Percentiles rank a stretch among this genome's conserved stretches.
phyloP scores from a whole-genome alignment of 2,888 invertebrate genomes.

The Endomychus coccineus region DNA sequence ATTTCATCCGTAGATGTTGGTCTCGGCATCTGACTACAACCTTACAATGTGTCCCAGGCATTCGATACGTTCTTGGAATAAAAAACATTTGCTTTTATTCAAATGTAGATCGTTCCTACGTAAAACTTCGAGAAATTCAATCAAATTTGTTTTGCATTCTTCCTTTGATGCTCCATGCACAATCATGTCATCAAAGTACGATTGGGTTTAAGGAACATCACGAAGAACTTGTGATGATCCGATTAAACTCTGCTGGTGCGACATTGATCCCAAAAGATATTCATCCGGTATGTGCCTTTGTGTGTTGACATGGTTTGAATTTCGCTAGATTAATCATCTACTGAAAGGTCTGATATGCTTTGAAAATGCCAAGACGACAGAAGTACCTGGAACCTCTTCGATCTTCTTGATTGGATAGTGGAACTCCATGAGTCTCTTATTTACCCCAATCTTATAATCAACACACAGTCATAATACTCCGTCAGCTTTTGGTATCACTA shows the following conservation, averaged over 20 bases:
- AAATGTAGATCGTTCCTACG: too few species aligned
- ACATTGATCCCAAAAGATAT: not conserved
- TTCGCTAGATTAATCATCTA: not conserved
- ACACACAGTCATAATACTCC: not conserved
- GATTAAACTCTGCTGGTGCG: not conserved
- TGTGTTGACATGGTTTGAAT: not conserved
- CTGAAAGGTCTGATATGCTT: not conserved
- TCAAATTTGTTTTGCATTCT: not conserved
- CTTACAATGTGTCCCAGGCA: not conserved
- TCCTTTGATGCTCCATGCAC: not conserved
- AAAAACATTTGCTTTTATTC: not conserved
- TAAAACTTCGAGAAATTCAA: not conserved
- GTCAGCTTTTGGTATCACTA: not conserved
- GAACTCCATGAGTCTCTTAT: not conserved
- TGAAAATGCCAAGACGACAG: not conserved
- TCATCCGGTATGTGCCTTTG: not conserved
- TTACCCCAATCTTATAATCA: not conserved
- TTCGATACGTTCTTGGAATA: not conserved
- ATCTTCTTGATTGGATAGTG: not conserved
- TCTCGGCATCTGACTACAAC: not conserved
- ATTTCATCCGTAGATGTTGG: not conserved
- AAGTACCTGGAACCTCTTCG: not conserved
- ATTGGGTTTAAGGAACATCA: not conserved
- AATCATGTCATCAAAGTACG: constrained; percentile 1
- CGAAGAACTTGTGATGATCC: not conserved